A percentile compares a stretch with the other conserved stretches of the same genome.
Evolutionary conservation across 2,797 vertebrate genomes (phyloP).

Genomic region (Erithacus rubecula): DNA sequence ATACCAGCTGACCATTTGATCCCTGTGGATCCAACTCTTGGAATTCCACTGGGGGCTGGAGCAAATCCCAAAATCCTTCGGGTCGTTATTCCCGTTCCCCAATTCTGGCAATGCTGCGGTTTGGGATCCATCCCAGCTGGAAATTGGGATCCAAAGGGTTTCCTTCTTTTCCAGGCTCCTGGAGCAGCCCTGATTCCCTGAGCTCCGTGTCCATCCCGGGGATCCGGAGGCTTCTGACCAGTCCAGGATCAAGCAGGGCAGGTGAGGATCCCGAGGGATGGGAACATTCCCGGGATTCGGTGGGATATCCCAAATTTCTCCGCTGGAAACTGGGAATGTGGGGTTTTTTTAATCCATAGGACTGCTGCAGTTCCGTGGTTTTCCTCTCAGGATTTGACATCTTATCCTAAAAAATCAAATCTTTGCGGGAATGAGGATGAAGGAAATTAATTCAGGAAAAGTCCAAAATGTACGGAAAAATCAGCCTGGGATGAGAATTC

Average conservation of each 20-base stretch:
- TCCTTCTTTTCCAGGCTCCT: conserved; percentile 23
- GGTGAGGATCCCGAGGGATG: not conserved
- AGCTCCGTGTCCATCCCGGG: not conserved
- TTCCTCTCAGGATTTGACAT: too few relatives aligned
- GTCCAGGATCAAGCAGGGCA: conserved; percentile 30
- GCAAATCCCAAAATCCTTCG: fast-evolving
- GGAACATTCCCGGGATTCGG: fast-evolving
- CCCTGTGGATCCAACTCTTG: not conserved
- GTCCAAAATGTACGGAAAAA: not conserved
- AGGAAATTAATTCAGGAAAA: fast-evolving
- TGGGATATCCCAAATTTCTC: not conserved
- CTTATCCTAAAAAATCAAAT: not conserved
- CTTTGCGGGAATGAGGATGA: not conserved
- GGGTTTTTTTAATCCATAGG: too few relatives aligned
- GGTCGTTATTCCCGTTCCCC: fast-evolving
- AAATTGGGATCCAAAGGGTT: not conserved
- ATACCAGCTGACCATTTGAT: not conserved
- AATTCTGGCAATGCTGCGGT: fast-evolving
- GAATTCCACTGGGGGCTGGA: not conserved
- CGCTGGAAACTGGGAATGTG: fast-evolving
- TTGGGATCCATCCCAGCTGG: fast-evolving
- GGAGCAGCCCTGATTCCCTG: not conserved
- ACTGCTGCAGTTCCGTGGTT: not conserved
- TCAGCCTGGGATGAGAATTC: not conserved
- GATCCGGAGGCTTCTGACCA: not conserved